Percentiles rank a stretch among this genome's conserved stretches.
phyloP scores from a whole-genome alignment of 2,797 vertebrate species.

The Chaetophractus vellerosus region DNA sequence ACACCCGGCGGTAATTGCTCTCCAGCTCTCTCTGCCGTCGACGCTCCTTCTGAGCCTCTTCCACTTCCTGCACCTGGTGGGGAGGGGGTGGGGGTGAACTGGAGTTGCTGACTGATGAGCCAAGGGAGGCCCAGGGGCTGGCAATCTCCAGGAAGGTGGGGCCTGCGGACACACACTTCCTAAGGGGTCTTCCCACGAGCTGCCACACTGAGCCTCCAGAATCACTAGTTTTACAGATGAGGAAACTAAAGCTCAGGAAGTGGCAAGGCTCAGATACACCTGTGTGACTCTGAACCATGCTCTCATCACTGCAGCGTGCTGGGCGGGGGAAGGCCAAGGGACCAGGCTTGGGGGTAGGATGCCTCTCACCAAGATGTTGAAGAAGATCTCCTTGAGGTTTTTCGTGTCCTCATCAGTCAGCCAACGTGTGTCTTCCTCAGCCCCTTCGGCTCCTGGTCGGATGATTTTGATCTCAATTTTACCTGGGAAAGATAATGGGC shows the following conservation, averaged over 20 bases:
- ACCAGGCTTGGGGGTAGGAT: background rate
- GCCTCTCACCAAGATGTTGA: conserved; percentile 95
- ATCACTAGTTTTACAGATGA: background rate
- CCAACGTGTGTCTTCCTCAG: conserved; percentile 93
- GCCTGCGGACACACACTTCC: accelerated
- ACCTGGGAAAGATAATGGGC: conserved; percentile 87
- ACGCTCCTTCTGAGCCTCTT: conserved; percentile 96
- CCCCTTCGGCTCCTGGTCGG: conserved; percentile 92
- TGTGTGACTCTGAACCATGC: background rate
- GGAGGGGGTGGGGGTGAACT: background rate
- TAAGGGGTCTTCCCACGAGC: background rate
- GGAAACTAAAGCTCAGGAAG: background rate
- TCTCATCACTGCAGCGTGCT: background rate
- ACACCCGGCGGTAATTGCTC: conserved; percentile 96
- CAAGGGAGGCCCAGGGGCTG: background rate
- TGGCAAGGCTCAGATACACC: background rate
- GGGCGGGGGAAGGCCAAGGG: background rate
- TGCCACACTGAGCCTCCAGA: background rate
- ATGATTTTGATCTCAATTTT: conserved; percentile 98
- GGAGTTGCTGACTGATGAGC: background rate
- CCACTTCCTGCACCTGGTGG: conserved; percentile 94
- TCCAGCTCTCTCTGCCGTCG: conserved; percentile 95
- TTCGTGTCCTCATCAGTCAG: conserved; percentile 96
- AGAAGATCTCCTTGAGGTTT: conserved; percentile 96
- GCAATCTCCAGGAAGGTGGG: background rate